phyloP scores from a whole-genome alignment of 2,113 vertebrate species.

The Reinhardtius hippoglossoides region DNA sequence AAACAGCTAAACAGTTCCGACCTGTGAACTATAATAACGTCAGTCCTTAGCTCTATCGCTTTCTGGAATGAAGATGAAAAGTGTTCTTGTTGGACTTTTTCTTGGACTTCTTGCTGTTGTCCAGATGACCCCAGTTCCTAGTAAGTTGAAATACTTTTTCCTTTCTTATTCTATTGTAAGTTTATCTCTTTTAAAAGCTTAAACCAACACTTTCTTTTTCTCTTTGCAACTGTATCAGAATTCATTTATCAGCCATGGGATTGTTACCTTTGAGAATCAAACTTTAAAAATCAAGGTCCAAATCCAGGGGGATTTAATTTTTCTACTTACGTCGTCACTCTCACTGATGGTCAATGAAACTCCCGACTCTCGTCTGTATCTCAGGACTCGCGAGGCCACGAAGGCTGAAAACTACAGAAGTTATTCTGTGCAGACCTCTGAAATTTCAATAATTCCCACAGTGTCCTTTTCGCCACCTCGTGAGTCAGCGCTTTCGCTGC shows the following conservation, averaged over 20 bases:
- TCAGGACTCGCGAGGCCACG: not conserved
- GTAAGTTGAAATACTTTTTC: slow-evolving; percentile 53
- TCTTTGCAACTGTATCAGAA: not conserved
- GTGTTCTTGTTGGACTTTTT: slow-evolving; percentile 33
- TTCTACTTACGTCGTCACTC: not conserved
- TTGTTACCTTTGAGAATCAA: not conserved
- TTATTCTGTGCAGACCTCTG: slow-evolving; percentile 6
- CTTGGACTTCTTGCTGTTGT: slow-evolving; percentile 62
- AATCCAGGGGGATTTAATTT: not conserved
- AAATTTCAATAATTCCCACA: slow-evolving; percentile 36
- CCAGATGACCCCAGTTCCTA: slow-evolving; percentile 33
- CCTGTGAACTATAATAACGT: not conserved
- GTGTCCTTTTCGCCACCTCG: slow-evolving; percentile 15
- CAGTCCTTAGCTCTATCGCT: not conserved
- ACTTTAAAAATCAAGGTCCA: not conserved
- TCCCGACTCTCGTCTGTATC: not conserved
- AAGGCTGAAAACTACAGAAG: slow-evolving; percentile 2
- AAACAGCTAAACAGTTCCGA: not conserved
- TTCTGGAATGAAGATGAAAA: slow-evolving; percentile 41
- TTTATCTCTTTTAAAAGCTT: not conserved
- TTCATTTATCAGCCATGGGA: not conserved
- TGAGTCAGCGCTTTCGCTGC: slow-evolving; percentile 50
- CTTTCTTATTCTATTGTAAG: no score
- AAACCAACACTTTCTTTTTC: not conserved
- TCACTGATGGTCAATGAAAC: not conserved